Evolutionary conservation across 2,113 vertebrate species (phyloP).

Genomic region (Falcunculus frontatus): DNA sequence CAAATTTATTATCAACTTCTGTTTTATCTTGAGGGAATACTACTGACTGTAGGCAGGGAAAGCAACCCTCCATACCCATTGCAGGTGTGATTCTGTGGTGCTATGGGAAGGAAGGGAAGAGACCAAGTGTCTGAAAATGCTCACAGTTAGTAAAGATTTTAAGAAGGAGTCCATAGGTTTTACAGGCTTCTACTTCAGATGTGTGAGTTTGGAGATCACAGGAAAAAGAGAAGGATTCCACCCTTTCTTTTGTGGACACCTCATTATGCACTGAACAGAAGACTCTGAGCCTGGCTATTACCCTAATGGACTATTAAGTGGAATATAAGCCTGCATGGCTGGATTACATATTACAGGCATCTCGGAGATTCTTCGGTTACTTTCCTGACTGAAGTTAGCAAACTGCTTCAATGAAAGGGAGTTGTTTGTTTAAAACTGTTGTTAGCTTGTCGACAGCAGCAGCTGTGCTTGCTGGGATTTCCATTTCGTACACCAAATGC

Average conservation of each 20-base stretch:
- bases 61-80: neutral
- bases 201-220: neutral
- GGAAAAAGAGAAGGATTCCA: neutral
- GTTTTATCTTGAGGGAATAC: neutral
- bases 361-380: neutral
- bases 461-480: slow-evolving; percentile 28
- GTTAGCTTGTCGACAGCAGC: slow-evolving; percentile 12
- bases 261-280: neutral
- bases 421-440: slow-evolving; percentile 15
- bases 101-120: neutral
- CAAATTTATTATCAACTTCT: neutral
- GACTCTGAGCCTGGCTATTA: neutral
- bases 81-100: neutral
- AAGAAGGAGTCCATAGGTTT: neutral
- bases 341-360: neutral
- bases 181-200: neutral
- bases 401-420: neutral
- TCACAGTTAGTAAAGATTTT: neutral
- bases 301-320: slow-evolving; percentile 62
- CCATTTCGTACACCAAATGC: neutral
- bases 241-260: neutral
- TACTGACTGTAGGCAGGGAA: neutral
- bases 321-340: slow-evolving; percentile 10
- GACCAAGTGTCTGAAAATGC: neutral
- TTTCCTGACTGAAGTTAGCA: slow-evolving; percentile 26